Conservation (phyloP, 64 coral and sea anemone species). For the Trachythela sp. region DNA sequence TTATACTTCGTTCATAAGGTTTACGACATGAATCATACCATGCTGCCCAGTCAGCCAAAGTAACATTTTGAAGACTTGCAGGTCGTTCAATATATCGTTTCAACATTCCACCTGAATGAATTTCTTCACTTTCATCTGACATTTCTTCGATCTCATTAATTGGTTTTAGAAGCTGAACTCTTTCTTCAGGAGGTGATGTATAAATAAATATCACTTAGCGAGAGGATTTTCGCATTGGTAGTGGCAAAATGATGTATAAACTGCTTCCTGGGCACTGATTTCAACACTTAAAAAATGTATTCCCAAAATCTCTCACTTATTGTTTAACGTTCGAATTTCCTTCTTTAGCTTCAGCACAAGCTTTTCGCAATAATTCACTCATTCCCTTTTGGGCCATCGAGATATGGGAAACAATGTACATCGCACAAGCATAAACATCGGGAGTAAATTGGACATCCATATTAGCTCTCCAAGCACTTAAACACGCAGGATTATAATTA, state of each 20-base stretch:
- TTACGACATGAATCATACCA: slow-evolving; percentile 6
- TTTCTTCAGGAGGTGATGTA: not conserved
- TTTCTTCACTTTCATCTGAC: not conserved
- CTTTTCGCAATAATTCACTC: slow-evolving; percentile 5
- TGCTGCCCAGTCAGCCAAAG: not conserved
- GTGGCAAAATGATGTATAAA: not conserved
- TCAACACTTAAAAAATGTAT: not conserved
- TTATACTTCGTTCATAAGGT: not conserved
- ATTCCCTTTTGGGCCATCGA: not conserved
- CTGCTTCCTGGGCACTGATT: not conserved
- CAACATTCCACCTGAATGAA: not conserved
- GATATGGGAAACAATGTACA: not conserved
- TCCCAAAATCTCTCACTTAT: not conserved
- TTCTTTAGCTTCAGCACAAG: slow-evolving; percentile 5
- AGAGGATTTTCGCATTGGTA: not conserved
- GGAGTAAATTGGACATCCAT: not conserved
- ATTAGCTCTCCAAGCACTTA: not conserved
- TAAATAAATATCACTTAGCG: not conserved
- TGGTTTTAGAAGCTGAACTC: not conserved
- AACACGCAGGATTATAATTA: not conserved
- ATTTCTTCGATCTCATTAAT: not conserved
- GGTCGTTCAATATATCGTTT: slow-evolving; percentile 1
- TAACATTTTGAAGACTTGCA: not conserved
- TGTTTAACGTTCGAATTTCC: not conserved
- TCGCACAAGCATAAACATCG: not conserved